These are phyloP conservation scores for Vulpes ferrilata DNA, from an alignment of 2,113 vertebrate genomes.

Conservation along the genomic window DNA sequence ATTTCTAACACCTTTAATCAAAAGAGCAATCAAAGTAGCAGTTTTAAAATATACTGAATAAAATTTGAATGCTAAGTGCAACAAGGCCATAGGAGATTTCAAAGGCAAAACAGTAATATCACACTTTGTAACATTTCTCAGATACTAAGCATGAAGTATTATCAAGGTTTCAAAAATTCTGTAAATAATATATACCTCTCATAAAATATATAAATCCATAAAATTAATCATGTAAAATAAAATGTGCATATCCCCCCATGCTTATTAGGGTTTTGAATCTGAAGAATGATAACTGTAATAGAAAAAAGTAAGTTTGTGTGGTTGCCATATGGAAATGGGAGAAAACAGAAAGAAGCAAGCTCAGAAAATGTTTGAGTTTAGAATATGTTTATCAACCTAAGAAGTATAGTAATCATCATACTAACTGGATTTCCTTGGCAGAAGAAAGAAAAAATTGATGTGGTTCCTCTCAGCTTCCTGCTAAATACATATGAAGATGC, in stretches of 20 bases:
- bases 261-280: neutral
- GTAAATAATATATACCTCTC: neutral
- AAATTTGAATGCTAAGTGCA: constrained; percentile 26
- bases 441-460: neutral
- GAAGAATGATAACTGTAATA: neutral
- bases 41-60: constrained; percentile 43
- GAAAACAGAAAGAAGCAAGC: neutral
- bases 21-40: constrained; percentile 50
- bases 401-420: neutral
- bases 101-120: constrained; percentile 17
- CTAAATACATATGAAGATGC: neutral
- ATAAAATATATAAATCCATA: neutral
- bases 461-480: neutral
- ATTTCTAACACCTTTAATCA: constrained; percentile 53
- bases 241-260: neutral
- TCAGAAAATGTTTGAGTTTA: constrained; percentile 39
- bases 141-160: neutral
- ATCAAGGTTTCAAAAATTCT: neutral
- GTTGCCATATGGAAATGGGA: neutral
- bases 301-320: neutral
- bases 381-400: neutral
- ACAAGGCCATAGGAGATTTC: neutral
- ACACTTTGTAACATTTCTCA: neutral
- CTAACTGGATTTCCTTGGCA: neutral
- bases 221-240: constrained; percentile 8